phyloP scores from a whole-genome alignment of 2,113 vertebrate genomes.

The Conger conger region DNA sequence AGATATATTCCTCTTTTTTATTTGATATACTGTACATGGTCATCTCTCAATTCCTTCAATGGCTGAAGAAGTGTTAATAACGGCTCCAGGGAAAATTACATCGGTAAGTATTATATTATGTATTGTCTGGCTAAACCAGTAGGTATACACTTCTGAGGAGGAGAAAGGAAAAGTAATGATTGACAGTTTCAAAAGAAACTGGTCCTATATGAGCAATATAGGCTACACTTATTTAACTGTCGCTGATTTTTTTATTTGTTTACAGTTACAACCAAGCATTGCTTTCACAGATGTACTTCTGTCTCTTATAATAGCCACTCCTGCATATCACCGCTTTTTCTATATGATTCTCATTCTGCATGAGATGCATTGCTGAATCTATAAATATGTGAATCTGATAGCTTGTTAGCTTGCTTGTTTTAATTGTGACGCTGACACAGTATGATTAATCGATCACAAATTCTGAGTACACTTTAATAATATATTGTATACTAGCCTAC shows the following conservation, averaged over 20 bases:
- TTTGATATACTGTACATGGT: not conserved
- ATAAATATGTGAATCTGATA: no score
- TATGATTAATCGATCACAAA: no score
- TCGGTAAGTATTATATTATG: conserved; percentile 59
- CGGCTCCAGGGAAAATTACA: conserved; percentile 56
- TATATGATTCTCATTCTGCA: no score
- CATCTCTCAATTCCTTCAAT: conserved; percentile 51
- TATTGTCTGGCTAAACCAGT: not conserved
- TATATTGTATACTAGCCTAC: no score
- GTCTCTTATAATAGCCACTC: not conserved
- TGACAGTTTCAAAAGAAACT: not conserved
- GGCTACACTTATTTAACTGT: not conserved
- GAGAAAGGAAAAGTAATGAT: not conserved
- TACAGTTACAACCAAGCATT: not conserved
- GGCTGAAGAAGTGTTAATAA: conserved; percentile 70
- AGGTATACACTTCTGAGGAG: not conserved
- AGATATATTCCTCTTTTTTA: conserved; percentile 7
- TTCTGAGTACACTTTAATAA: no score
- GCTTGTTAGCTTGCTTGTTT: no score
- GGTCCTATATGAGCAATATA: not conserved
- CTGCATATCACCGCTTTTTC: not conserved
- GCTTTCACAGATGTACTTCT: not conserved
- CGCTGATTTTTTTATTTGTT: not conserved
- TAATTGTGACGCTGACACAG: no score
- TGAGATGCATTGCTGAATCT: no score